A percentile compares a stretch with the other conserved stretches of the same genome.
phyloP scores from a whole-genome alignment of 2,797 vertebrate genomes.

The Clarias pachynema region DNA sequence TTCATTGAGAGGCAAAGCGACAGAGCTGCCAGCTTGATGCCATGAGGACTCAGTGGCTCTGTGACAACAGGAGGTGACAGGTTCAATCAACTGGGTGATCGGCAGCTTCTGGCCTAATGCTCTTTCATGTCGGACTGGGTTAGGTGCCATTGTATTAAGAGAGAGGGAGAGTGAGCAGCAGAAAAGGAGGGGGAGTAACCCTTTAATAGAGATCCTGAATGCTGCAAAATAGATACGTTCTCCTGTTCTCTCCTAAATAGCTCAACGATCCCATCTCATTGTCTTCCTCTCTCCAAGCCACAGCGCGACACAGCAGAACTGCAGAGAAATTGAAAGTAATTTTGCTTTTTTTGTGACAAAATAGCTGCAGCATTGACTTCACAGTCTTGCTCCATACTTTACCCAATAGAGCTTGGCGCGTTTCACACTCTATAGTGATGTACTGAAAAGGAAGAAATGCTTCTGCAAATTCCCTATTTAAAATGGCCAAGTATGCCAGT shows the following conservation, averaged over 20 bases:
- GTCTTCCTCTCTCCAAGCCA: slow-evolving; percentile 58
- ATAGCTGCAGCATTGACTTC: slow-evolving; percentile 55
- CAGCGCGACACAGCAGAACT: slow-evolving; percentile 50
- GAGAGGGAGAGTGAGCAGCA: background rate
- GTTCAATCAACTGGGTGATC: slow-evolving; percentile 69
- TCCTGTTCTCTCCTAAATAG: slow-evolving; percentile 51
- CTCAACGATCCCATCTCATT: slow-evolving; percentile 66
- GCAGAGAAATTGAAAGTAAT: slow-evolving; percentile 61
- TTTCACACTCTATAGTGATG: slow-evolving; percentile 57
- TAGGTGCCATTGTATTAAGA: slow-evolving; percentile 54
- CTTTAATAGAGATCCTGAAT: slow-evolving; percentile 59
- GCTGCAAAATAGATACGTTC: slow-evolving; percentile 55
- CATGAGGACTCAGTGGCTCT: slow-evolving; percentile 50
- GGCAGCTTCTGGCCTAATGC: slow-evolving; percentile 71
- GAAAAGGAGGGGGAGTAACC: slow-evolving; percentile 38
- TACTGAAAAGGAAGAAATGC: slow-evolving; percentile 54
- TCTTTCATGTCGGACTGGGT: slow-evolving; percentile 75
- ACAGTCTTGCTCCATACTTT: slow-evolving; percentile 56
- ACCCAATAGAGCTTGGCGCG: slow-evolving; percentile 57
- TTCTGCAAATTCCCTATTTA: slow-evolving; percentile 65
- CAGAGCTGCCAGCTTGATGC: slow-evolving; percentile 60
- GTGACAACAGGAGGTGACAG: slow-evolving; percentile 72
- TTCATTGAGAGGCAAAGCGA: slow-evolving; percentile 19
- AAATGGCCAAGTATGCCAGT: slow-evolving; percentile 59
- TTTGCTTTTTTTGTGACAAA: slow-evolving; percentile 63